phyloP scores from a whole-genome alignment of 2,888 invertebrate species.

The Chrysopilus asiliformis region DNA sequence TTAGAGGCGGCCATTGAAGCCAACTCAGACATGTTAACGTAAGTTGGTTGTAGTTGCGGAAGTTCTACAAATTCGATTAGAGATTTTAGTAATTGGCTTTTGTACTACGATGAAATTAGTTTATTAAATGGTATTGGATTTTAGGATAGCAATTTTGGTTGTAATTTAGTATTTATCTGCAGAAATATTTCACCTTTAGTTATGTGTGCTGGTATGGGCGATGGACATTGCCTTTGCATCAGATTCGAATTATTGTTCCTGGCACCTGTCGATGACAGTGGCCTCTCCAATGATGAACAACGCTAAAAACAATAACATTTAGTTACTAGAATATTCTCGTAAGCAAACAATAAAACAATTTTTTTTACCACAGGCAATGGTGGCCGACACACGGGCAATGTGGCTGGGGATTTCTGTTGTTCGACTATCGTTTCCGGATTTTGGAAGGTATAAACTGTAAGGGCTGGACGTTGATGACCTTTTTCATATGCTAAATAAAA shows the following conservation, averaged over 20 bases:
- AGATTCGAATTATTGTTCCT: slow-evolving; percentile 27
- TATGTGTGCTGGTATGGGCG: slow-evolving; percentile 60
- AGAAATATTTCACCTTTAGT: slow-evolving; percentile 54
- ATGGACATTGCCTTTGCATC: slow-evolving; percentile 47
- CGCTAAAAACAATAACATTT: slow-evolving; percentile 36
- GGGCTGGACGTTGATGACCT: slow-evolving; percentile 68
- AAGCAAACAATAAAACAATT: slow-evolving; percentile 10
- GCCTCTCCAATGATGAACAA: slow-evolving; percentile 77
- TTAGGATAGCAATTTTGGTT: no score
- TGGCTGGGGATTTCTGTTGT: slow-evolving; percentile 40
- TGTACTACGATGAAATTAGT: no score
- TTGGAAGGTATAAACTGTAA: slow-evolving; percentile 80
- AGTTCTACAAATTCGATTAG: slow-evolving; percentile 18
- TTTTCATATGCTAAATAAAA: slow-evolving; percentile 61
- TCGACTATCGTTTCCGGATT: slow-evolving; percentile 48
- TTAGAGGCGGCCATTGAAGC: slow-evolving; percentile 67
- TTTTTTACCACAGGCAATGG: slow-evolving; percentile 57
- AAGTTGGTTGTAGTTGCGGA: slow-evolving; percentile 51
- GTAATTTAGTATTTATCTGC: no score
- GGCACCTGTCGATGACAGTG: slow-evolving; percentile 44
- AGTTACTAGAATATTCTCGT: neutral
- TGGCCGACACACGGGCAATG: slow-evolving; percentile 44
- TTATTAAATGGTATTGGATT: no score
- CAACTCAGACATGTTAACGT: slow-evolving; percentile 85
- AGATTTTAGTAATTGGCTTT: no score